Base-by-base conservation (phyloP, 1,140 invertebrate species). In the Holcopasites calliopsidis region DNA sequence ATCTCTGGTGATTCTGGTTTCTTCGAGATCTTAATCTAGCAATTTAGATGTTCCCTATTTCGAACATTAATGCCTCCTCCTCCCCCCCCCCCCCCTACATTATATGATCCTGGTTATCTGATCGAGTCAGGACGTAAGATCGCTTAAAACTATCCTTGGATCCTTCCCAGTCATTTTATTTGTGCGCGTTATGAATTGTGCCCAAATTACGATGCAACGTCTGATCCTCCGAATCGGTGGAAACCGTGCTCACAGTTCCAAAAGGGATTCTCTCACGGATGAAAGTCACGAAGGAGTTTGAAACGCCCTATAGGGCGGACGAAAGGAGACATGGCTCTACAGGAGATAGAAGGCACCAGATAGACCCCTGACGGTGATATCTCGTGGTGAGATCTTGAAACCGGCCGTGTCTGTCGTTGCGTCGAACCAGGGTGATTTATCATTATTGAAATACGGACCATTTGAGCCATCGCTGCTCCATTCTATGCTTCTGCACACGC, bases 381-480 rank as follows among this genome's bases (percentile, higher is more conserved):
- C 89, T 81, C 54, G 64, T 75, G 75, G 71, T 64, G 77, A 84
- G 84, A 90, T 90, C 88, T 86, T 83, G 73, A 66, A 79, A 68
- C 54, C 73, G 79, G 74, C 71, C 78, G 58, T 83, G 84, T 86
- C 83, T 78, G 85, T 85, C 82, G 64, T 83, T 86, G 83, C 86
- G 83, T 86, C 81, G 86, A 87, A 87, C 69, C 76, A 60, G 64
- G 79, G 82, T 90, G 88, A 90, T 90, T 90, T 89, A 90, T 90
- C 86, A 83, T 89, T 84, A 88, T 88, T 89, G 80, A 87, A 87
- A 86, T 87, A 85, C 84, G 84, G 84, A 62, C 77, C 86, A 86
- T 87, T 88, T 88, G 70, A 87, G 79, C 86, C 76, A 77, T 85
- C 78, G 82, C 62, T 71, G 77, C 33, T n/a, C 73, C 77, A 55